These are phyloP conservation scores for Phaenicophaeus curvirostris DNA, from an alignment of 2,797 vertebrate genomes.

Conservation along the genomic window DNA sequence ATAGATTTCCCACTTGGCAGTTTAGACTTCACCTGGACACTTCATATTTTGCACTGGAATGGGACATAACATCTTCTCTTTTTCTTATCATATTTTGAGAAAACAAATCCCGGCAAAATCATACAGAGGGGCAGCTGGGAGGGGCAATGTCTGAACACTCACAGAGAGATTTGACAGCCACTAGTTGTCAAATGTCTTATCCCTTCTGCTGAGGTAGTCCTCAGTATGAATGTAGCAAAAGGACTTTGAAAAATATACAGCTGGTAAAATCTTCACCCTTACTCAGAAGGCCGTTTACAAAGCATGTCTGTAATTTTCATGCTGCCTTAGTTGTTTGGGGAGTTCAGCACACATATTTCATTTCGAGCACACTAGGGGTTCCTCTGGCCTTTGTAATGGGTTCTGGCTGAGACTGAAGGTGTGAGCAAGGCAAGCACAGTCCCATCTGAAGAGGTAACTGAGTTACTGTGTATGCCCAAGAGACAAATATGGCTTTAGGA, in stretches of 20 bases:
- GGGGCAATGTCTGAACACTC: neutral
- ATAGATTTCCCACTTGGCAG: neutral
- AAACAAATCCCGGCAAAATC: neutral
- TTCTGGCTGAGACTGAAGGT: neutral
- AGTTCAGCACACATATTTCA: rapidly evolving
- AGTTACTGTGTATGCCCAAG: neutral
- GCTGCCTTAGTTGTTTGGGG: neutral
- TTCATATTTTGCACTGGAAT: neutral
- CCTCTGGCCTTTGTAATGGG: neutral
- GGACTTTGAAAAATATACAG: neutral
- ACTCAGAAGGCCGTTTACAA: neutral
- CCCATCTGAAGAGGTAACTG: neutral
- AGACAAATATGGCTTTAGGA: rapidly evolving
- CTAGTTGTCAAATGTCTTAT: neutral
- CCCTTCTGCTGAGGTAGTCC: neutral
- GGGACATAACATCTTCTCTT: neutral
- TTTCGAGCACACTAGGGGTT: neutral
- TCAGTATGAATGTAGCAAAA: neutral
- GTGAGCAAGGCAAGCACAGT: neutral
- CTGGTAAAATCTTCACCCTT: neutral
- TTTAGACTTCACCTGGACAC: neutral
- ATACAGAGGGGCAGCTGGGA: neutral
- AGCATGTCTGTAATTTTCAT: neutral
- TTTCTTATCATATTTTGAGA: neutral
- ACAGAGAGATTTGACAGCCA: neutral